Base-by-base conservation (phyloP, 2,113 vertebrate species). In the Blennius ocellaris region DNA sequence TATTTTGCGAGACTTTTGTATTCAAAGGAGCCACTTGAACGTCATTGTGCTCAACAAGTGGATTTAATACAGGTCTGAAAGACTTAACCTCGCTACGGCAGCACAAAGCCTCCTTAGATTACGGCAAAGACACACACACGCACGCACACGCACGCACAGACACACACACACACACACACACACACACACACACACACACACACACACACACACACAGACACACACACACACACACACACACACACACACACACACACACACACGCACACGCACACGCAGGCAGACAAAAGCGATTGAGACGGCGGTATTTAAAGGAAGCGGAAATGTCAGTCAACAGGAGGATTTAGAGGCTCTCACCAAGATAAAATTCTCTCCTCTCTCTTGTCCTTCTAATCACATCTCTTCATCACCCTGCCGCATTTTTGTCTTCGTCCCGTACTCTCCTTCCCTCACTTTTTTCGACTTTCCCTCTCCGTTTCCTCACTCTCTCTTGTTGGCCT, bases 41-140 rank as follows among this genome's bases (percentile, higher is more conserved):
- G 37, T 81, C 55, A 69, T 80, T 91, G 78, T 87, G 78, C 73
- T 75, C 63, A 84, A 81, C 87, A 89, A 92, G 80, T 89, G 86
- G 87, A 80, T 84, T 86, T 78, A 86, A 83, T 77, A 76, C 59
- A 36, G 73, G 53, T 61, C 60, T 81, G 67, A 84, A 87, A 79
- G 87, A 78, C 80, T 91, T 84, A 85, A 87, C 66, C 61, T 50
- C 17, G 49, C 1, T 54, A 12, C 68, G 58, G 66, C 74, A 64
- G 75, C 80, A 86, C 87, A 89, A 87, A 79, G 86, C 78, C 82
- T 86, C 64, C 73, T 80, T 67, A 69, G 74, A 85, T 82, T 76
- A 83, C 57, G 59, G 49, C 67, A 21, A 30, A 64, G 5, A 79
- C 21, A 41, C 72, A 40, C 50, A 54, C 60, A 59, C 49, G 57